Percentiles rank a stretch among this genome's conserved stretches.
Conservation (phyloP, 2,888 invertebrate genomes). For the Meghimatium bilineatum region DNA sequence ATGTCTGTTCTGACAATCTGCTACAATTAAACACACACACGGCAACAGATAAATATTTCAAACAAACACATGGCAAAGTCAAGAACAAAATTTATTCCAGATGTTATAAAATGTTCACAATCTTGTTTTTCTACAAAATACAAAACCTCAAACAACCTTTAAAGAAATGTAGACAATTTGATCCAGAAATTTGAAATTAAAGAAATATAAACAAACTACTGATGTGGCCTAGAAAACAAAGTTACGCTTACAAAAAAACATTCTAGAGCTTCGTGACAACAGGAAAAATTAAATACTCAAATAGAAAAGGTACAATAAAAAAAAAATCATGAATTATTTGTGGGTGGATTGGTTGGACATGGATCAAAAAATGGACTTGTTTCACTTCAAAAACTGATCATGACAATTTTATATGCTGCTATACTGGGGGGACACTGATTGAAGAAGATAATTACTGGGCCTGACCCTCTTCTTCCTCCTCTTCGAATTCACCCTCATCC, state of each 20-base stretch:
- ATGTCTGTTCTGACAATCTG: too few species aligned
- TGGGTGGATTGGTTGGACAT: too few species aligned
- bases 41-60: background rate
- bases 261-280: too few species aligned
- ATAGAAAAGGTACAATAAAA: too few species aligned
- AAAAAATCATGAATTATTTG: too few species aligned
- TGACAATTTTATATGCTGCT: too few species aligned
- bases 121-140: background rate
- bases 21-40: background rate
- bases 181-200: background rate
- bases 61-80: background rate
- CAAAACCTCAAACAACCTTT: background rate
- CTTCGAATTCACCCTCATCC: conserved; percentile 82
- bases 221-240: background rate
- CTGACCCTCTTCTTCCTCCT: conserved; percentile 82
- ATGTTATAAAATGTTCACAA: background rate
- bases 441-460: background rate
- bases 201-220: background rate
- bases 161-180: background rate
- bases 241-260: background rate
- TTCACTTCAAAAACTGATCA: too few species aligned
- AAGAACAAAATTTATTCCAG: background rate
- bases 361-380: too few species aligned
- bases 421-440: too few species aligned
- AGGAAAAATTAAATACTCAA: too few species aligned